A percentile compares a stretch with the other conserved stretches of the same genome.
phyloP scores from a whole-genome alignment of 2,113 vertebrate species.

The Pipra filicauda region DNA sequence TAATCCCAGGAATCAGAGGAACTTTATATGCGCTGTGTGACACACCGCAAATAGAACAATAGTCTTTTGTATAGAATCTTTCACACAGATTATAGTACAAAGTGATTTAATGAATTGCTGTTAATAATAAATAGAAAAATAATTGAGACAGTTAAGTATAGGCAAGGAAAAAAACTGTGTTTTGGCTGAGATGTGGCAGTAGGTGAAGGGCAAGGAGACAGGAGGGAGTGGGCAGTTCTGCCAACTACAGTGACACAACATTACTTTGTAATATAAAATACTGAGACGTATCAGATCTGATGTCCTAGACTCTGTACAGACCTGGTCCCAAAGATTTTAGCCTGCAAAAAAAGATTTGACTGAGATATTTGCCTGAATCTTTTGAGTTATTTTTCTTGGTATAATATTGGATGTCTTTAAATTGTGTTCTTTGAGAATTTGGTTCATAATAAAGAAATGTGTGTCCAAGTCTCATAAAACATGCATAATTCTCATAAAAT shows the following conservation, averaged over 20 bases:
- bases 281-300: not conserved
- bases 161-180: not conserved
- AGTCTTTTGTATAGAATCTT: not conserved
- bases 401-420: not conserved
- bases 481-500: not conserved
- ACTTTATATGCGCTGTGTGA: not conserved
- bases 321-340: not conserved
- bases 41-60: not conserved
- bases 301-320: not conserved
- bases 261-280: not conserved
- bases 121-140: constrained; percentile 23
- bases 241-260: not conserved
- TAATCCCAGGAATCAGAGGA: constrained; percentile 6
- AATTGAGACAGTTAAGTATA: not conserved
- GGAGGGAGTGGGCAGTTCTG: not conserved
- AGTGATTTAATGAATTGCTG: not conserved
- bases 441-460: not conserved
- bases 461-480: not conserved
- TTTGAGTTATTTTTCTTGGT: not conserved
- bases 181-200: not conserved
- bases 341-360: not conserved
- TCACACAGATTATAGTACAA: not conserved
- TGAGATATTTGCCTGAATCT: not conserved
- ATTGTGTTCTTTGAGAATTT: not conserved
- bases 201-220: not conserved